Percentiles rank a stretch among this genome's conserved stretches.
Evolutionary conservation across 2,888 invertebrate genomes (phyloP).

Genomic region (Vanessa cardui): DNA sequence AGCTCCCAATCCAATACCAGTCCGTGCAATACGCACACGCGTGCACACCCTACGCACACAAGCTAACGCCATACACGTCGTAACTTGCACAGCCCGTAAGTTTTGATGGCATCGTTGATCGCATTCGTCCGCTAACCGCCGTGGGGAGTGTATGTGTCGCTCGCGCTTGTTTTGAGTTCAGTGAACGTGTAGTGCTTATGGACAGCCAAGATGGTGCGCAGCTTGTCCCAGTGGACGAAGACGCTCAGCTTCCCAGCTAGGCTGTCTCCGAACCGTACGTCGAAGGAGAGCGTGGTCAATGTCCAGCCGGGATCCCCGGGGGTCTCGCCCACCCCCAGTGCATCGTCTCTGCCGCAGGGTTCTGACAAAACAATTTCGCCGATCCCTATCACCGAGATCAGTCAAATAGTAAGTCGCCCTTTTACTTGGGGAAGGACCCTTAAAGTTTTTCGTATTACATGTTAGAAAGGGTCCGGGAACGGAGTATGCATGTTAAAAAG

Average conservation of each 20-base stretch:
- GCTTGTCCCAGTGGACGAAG: conserved; percentile 95
- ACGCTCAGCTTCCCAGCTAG: conserved; percentile 94
- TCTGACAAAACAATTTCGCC: conserved; percentile 80
- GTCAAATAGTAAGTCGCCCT: conserved; percentile 84
- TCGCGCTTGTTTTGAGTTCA: conserved; percentile 58
- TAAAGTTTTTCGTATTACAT: conserved; percentile 21
- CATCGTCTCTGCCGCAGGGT: conserved; percentile 82
- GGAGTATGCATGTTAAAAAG: conserved; percentile 29
- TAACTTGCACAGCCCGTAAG: conserved; percentile 68
- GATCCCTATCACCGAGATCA: conserved; percentile 86
- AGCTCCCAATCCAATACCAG: conserved; percentile 52
- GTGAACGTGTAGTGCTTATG: conserved; percentile 77
- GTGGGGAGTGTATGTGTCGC: conserved; percentile 61
- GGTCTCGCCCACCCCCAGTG: conserved; percentile 85
- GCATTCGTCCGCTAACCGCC: conserved; percentile 72
- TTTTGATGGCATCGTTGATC: conserved; percentile 53
- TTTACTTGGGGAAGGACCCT: conserved; percentile 36
- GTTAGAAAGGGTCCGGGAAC: conserved; percentile 25
- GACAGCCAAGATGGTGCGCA: conserved; percentile 90
- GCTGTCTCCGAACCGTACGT: conserved; percentile 90
- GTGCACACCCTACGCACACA: conserved; percentile 37
- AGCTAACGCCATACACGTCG: conserved; percentile 55
- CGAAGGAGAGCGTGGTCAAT: conserved; percentile 87
- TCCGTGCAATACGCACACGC: conserved; percentile 38
- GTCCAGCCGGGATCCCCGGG: conserved; percentile 81